phyloP scores from a whole-genome alignment of 2,797 vertebrate species.

The Phrynocephalus forsythii region DNA sequence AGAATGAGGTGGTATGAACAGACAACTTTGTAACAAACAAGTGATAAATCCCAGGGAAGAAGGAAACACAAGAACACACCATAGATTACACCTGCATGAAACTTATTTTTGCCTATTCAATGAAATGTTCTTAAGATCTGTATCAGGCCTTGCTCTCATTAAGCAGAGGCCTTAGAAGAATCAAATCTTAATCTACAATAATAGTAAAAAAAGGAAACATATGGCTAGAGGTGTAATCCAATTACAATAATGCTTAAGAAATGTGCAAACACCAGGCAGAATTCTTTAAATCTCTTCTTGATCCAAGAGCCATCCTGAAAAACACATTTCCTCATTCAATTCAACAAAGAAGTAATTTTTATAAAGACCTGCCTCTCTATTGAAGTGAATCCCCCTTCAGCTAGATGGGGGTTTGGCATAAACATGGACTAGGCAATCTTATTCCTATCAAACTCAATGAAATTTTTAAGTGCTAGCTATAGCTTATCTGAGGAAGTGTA shows the following conservation, averaged over 20 bases:
- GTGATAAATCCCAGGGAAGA: constrained; percentile 72
- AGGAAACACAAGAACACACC: constrained; percentile 70
- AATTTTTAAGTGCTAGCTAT: background rate
- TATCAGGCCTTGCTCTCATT: constrained; percentile 10
- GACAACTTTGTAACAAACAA: constrained; percentile 78
- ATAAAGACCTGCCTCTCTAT: background rate
- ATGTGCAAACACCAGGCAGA: constrained; percentile 62
- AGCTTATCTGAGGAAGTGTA: constrained; percentile 18
- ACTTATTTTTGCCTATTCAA: constrained; percentile 3
- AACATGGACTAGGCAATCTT: background rate
- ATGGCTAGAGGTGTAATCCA: constrained; percentile 83
- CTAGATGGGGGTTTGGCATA: background rate
- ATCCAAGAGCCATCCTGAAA: background rate
- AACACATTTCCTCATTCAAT: background rate
- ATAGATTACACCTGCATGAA: constrained; percentile 85
- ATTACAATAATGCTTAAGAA: constrained; percentile 87
- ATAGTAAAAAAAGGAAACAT: background rate
- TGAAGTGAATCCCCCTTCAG: no score
- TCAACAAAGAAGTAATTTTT: background rate
- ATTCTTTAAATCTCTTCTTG: constrained; percentile 30
- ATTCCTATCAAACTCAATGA: background rate
- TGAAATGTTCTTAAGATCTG: constrained; percentile 7
- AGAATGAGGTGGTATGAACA: constrained; percentile 85
- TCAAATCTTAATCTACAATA: constrained; percentile 5
- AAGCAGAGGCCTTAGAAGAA: background rate